Base-by-base conservation (phyloP, 64 coral and sea anemone genomes). In the Orbicella faveolata region DNA sequence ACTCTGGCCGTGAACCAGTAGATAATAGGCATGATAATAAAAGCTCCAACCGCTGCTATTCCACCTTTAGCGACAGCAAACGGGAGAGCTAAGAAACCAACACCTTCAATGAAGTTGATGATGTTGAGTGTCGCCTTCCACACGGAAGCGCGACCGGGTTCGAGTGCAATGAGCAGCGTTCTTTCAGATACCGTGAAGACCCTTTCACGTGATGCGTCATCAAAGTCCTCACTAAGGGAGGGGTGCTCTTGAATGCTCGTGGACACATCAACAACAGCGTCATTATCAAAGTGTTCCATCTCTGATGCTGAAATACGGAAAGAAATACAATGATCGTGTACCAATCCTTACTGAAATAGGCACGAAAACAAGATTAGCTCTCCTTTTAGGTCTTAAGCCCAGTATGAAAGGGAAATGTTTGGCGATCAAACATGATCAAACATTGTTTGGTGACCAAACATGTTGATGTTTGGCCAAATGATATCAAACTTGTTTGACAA, bases 51-150 rank as follows among this genome's bases (percentile, higher is more conserved):
- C 19, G 39, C 82, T 21, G 82, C 82, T 39, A 67, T 65, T 15
- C 82, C 82, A 63, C 82, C 82, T 85, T 73, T 44, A 21, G 82
- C 82, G 0, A 85, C 63, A 53, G 82, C 82, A n/a, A 68, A 85
- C 15, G 82, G 82, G 0, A 66, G 67, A 11, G 82, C 82, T 23
- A 85, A 85, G 34, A 85, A 85, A 16, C 82, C 82, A 41, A 85
- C 67, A 2, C 82, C 82, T 73, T 85, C 82, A 13, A 85, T 85
- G 20, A 68, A 85, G 63, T 85, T 85, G 67, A 85, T 85, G 11
- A 73, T 85, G 82, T 85, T 85, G 1, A 66, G 61, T 16, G 67
- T 68, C 20, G 82, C 82, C 41, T 73, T 85, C 63, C 82, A 85
- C 77, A 79, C 77, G 23, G 77, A 79, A 79, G 77, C 77, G 9